These are phyloP conservation scores for Pandemis corylana DNA, from an alignment of 2,888 invertebrate genomes.

Conservation along the genomic window DNA sequence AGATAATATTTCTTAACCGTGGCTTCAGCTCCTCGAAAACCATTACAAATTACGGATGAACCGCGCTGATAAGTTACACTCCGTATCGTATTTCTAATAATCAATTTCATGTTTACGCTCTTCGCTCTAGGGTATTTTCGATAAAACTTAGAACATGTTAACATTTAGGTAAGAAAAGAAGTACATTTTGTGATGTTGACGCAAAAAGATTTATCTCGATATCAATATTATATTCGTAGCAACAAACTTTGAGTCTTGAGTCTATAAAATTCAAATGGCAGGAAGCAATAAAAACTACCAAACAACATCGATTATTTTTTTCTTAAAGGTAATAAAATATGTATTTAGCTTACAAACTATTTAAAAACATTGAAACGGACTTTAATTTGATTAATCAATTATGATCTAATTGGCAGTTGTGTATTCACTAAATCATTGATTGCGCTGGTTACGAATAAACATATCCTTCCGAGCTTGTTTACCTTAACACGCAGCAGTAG, in stretches of 20 bases:
- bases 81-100: conserved; percentile 39
- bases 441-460: background rate
- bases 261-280: conserved; percentile 11
- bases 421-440: conserved; percentile 1
- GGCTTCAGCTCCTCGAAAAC: conserved; percentile 30
- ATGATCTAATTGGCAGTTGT: conserved; percentile 11
- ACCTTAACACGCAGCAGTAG: conserved; percentile 11
- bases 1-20: conserved; percentile 32
- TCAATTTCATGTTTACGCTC: conserved; percentile 35
- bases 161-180: background rate
- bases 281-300: conserved; percentile 29
- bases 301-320: conserved; percentile 14
- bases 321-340: conserved; percentile 2
- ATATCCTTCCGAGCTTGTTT: conserved; percentile 15
- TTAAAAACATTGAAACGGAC: conserved; percentile 17
- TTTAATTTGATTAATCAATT: conserved; percentile 11
- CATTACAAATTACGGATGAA: conserved; percentile 42
- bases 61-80: conserved; percentile 38
- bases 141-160: conserved; percentile 4
- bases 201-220: background rate
- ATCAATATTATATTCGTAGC: background rate
- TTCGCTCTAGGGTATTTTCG: conserved; percentile 9
- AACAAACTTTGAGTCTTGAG: background rate
- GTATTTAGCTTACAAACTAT: conserved; percentile 9
- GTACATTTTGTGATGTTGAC: background rate